A percentile compares a stretch with the other conserved stretches of the same genome.
Conservation (phyloP, 2,797 vertebrate genomes). For the Sylvia borin region DNA sequence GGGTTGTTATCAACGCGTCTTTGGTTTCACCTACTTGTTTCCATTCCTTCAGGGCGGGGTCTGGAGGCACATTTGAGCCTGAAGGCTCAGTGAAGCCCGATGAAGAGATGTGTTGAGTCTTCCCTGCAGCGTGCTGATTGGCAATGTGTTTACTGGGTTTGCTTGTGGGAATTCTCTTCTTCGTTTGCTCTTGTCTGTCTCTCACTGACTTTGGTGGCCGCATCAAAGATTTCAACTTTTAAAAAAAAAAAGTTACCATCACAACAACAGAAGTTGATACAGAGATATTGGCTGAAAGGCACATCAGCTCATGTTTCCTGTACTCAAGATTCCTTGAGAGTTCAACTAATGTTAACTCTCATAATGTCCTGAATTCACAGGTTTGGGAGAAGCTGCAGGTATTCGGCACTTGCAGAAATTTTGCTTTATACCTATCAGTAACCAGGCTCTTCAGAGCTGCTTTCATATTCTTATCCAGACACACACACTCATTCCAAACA, state of each 20-base stretch:
- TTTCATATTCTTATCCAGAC: background rate
- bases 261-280: background rate
- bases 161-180: background rate
- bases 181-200: constrained; percentile 40
- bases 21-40: constrained; percentile 82
- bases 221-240: constrained; percentile 90
- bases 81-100: constrained; percentile 66
- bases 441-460: background rate
- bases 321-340: background rate
- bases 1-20: accelerated
- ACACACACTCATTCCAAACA: background rate
- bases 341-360: background rate
- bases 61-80: constrained; percentile 14
- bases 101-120: background rate
- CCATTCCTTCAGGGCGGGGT: constrained; percentile 81
- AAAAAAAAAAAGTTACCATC: background rate
- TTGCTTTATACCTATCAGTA: background rate
- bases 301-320: background rate
- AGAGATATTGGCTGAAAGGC: background rate
- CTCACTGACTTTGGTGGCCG: constrained; percentile 76
- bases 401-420: background rate
- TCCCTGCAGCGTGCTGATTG: background rate
- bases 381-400: background rate
- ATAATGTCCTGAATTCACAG: background rate
- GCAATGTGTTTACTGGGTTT: background rate